These are phyloP conservation scores for Pogonomyrmex barbatus DNA, from an alignment of 1,140 invertebrate genomes.

Conservation along the genomic window DNA sequence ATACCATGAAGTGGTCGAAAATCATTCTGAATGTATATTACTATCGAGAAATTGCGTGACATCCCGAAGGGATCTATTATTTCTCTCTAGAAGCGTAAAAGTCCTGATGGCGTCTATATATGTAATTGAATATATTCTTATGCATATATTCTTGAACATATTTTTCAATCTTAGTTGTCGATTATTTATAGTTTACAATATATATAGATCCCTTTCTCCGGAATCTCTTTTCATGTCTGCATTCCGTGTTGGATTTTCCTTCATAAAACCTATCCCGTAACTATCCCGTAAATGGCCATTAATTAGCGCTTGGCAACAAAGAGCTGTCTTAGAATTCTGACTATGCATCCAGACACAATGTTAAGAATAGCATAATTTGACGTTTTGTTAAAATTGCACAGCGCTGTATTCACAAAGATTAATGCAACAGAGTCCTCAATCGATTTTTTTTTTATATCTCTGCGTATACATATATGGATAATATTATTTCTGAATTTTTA, in stretches of 20 bases:
- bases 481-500: background rate
- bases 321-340: conserved; percentile 7
- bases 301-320: conserved; percentile 19
- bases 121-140: background rate
- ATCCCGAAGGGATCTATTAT: conserved; percentile 19
- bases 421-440: background rate
- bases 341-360: background rate
- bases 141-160: background rate
- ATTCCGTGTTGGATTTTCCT: background rate
- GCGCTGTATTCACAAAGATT: background rate
- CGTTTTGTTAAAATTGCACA: conserved; percentile 15
- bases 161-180: background rate
- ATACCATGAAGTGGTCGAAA: conserved; percentile 37
- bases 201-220: background rate
- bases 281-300: background rate
- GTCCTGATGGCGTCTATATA: background rate
- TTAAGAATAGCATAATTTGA: background rate
- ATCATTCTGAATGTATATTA: conserved; percentile 23
- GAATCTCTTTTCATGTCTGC: background rate
- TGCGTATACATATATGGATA: background rate
- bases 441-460: background rate
- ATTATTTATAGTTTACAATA: background rate
- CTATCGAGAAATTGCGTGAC: conserved; percentile 7
- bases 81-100: background rate
- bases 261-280: conserved; percentile 1